Evolutionary conservation across 92 coral and sea anemone species (phyloP).

Genomic region (Bergia puertoricense): DNA sequence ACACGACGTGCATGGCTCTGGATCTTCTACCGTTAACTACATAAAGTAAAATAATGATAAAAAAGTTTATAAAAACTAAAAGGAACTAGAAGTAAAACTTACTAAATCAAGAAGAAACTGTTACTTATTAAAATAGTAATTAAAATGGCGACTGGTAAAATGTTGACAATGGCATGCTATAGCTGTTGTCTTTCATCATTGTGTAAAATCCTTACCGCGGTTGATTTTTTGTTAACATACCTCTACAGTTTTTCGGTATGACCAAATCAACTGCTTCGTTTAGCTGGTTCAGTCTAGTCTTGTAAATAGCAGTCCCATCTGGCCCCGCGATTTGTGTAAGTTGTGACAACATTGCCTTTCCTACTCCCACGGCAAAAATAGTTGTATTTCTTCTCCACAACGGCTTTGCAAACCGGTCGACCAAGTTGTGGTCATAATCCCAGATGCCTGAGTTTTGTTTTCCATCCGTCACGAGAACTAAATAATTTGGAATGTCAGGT

Average conservation of each 20-base stretch:
- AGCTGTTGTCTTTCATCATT: background rate
- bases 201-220: too few relatives aligned
- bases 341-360: background rate
- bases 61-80: too few relatives aligned
- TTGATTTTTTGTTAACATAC: background rate
- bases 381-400: slow-evolving; percentile 25
- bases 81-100: too few relatives aligned
- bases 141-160: too few relatives aligned
- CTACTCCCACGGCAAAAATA: slow-evolving; percentile 34
- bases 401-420: slow-evolving; percentile 19
- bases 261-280: slow-evolving; percentile 10
- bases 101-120: too few relatives aligned
- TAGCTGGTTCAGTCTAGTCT: background rate
- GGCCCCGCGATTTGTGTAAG: slow-evolving; percentile 23
- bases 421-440: background rate
- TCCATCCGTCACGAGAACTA: slow-evolving; percentile 38
- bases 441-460: slow-evolving; percentile 13
- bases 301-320: slow-evolving; percentile 10
- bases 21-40: too few relatives aligned
- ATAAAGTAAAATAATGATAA: too few relatives aligned
- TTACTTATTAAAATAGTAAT: too few relatives aligned
- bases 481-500: slow-evolving; percentile 24
- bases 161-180: too few relatives aligned
- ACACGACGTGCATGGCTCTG: too few relatives aligned
- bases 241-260: slow-evolving; percentile 29